A percentile compares a stretch with the other conserved stretches of the same genome.
Evolutionary conservation across 2,888 invertebrate species (phyloP).

Genomic region (Amblyteles armatorius): DNA sequence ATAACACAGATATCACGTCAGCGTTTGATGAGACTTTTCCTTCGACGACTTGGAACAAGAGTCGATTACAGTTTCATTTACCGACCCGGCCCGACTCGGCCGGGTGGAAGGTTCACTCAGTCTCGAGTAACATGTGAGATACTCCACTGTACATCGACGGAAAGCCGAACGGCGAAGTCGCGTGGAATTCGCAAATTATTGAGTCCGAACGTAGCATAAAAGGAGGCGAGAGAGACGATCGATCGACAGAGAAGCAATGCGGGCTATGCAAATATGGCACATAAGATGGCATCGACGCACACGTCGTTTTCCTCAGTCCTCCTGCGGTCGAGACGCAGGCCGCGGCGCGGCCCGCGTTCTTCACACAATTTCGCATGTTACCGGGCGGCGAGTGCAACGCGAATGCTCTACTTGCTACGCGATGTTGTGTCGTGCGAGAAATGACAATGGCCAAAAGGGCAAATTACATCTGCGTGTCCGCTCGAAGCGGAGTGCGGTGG

Average conservation of each 20-base stretch:
- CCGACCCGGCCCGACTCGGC: background rate
- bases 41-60: background rate
- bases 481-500: slow-evolving; percentile 64
- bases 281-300: background rate
- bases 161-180: background rate
- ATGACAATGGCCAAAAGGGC: slow-evolving; percentile 74
- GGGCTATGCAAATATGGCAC: slow-evolving; percentile 32
- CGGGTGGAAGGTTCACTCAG: background rate
- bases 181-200: slow-evolving; percentile 14
- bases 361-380: slow-evolving; percentile 11
- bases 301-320: background rate
- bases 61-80: no score
- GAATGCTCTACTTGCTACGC: slow-evolving; percentile 4
- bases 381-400: slow-evolving; percentile 3
- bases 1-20: background rate
- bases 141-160: background rate
- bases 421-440: slow-evolving; percentile 68
- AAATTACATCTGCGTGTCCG: slow-evolving; percentile 74
- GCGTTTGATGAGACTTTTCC: background rate
- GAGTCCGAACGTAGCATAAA: background rate
- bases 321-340: background rate
- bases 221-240: background rate
- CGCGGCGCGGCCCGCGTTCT: background rate
- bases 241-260: slow-evolving; percentile 3
- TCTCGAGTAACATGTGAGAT: background rate